Evolutionary conservation across 2,797 vertebrate genomes (phyloP), one percentile per base, ranked within the genome.

Genomic region (Sphenodon punctatus): DNA sequence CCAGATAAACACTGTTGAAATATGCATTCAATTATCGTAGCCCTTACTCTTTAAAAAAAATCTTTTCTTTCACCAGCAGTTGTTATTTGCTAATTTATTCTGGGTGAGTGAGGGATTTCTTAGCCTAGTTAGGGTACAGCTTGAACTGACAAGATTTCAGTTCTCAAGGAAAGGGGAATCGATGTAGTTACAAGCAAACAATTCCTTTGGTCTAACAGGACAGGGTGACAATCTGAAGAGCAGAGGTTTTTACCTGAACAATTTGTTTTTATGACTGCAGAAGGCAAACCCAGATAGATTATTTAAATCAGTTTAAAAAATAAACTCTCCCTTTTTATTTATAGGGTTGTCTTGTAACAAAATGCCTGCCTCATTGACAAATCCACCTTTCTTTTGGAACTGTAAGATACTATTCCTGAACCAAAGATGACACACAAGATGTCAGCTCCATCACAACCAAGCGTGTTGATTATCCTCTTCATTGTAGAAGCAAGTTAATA

Each of bases 1-100:
- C 78, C 90, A 94, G 90, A 94, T 93, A 96, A 94, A 94, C 93
- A 89, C 74, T 92, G 87, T 81, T 94, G 94, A 95, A 94, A 95
- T 93, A 93, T 90, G 87, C 87, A 94, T 94, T 95, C 94, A 92
- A 94, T 96, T 95, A 95, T 88, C 84, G 82, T 74, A 68, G 87
- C 71, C 80, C 80, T 93, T 94, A 80, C 88, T 22, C 46, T 89
- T 88, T 66, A 88, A 77, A 88, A 72, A 71, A n/a, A 82, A 27
- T 22, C 22, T 85, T 80, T 86, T 75, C 41, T 88, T 89, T 87
- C 77, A 70, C 66, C 68, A 78, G 67, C 11, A 77, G 11, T 53
- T 86, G 90, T 91, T 93, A 55, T 90, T 93, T 88, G 87, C 38
- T 89, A 86, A 87, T 93, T 93, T 94, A 87, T 91, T 88, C 78